A percentile compares a stretch with the other conserved stretches of the same genome.
These are phyloP conservation scores for Berghia stephanieae DNA, from an alignment of 1,140 invertebrate genomes.

Conservation along the genomic window DNA sequence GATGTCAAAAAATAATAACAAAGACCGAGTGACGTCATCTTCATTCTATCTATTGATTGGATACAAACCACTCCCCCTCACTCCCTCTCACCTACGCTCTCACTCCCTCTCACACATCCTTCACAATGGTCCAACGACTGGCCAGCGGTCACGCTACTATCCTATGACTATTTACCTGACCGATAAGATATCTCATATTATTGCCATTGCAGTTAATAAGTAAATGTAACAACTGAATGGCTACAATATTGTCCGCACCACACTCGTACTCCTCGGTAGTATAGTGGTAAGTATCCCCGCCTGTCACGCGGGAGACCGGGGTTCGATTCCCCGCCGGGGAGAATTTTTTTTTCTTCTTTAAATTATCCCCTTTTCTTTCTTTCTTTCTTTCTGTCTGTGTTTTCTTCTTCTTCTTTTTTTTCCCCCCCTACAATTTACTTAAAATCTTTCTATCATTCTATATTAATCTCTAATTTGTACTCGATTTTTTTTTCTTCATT, in stretches of 20 bases:
- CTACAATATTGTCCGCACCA: neutral
- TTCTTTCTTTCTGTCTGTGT: no score
- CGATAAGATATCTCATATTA: no score
- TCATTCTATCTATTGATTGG: neutral
- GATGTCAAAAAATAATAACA: no score
- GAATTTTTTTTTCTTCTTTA: neutral
- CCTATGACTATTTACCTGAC: no score
- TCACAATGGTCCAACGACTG: no score
- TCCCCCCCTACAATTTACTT: neutral
- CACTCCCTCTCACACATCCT: no score
- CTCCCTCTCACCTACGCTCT: no score
- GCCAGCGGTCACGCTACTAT: no score
- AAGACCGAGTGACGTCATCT: no score
- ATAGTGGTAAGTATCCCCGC: neutral
- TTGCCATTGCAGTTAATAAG: no score
- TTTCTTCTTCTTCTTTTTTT: slow-evolving; percentile 12
- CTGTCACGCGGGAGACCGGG: neutral
- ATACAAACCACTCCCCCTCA: no score
- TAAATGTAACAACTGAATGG: neutral
- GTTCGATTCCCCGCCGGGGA: neutral
- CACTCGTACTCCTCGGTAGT: neutral
- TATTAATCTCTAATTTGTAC: neutral
- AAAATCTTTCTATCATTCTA: neutral
- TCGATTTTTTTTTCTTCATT: neutral
- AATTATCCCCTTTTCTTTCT: neutral